These are phyloP conservation scores for Lepisosteus oculatus DNA, from an alignment of 2,113 vertebrate genomes.

Conservation along the genomic window DNA sequence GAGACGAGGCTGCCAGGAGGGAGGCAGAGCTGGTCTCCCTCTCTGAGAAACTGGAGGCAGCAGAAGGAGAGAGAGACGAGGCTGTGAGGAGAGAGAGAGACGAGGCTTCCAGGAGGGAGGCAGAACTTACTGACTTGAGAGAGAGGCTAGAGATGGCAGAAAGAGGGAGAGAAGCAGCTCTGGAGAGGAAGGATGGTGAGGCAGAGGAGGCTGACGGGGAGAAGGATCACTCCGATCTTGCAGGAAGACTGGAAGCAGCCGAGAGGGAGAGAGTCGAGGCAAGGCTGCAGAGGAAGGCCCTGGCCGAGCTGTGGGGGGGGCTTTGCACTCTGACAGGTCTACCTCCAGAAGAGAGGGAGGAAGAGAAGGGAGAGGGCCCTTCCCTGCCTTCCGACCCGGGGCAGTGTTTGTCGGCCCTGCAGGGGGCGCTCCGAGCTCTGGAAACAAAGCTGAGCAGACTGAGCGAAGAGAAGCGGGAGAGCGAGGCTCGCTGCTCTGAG, in stretches of 20 bases:
- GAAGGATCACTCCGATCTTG: slow-evolving; percentile 46
- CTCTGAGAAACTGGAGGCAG: slow-evolving; percentile 1
- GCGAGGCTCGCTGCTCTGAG: slow-evolving; percentile 39
- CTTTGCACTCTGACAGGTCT: slow-evolving; percentile 43
- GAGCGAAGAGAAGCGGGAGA: slow-evolving; percentile 40
- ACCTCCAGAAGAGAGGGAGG: slow-evolving; percentile 8
- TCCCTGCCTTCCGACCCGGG: slow-evolving; percentile 38
- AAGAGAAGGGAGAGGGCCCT: slow-evolving; percentile 28
- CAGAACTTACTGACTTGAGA: slow-evolving; percentile 22
- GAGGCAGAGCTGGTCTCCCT: slow-evolving; percentile 5
- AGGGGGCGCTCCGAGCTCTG: slow-evolving; percentile 23
- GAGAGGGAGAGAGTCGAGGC: slow-evolving; percentile 29
- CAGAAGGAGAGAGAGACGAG: slow-evolving; percentile 21
- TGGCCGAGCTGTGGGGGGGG: slow-evolving; percentile 54
- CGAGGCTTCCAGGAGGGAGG: slow-evolving; percentile 46
- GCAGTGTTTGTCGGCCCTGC: slow-evolving; percentile 40
- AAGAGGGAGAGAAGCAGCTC: slow-evolving; percentile 52
- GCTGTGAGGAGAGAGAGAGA: slow-evolving; percentile 54
- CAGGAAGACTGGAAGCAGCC: slow-evolving; percentile 39
- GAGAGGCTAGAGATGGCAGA: slow-evolving; percentile 59
- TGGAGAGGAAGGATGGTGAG: slow-evolving; percentile 43
- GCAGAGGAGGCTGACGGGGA: slow-evolving; percentile 39
- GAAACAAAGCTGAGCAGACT: slow-evolving; percentile 40
- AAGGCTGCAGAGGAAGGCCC: slow-evolving; percentile 27
- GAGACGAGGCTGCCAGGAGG: slow-evolving; percentile 18